These are phyloP conservation scores for Peromyscus nudipes DNA, from an alignment of 2,797 vertebrate species.

Conservation along the genomic window DNA sequence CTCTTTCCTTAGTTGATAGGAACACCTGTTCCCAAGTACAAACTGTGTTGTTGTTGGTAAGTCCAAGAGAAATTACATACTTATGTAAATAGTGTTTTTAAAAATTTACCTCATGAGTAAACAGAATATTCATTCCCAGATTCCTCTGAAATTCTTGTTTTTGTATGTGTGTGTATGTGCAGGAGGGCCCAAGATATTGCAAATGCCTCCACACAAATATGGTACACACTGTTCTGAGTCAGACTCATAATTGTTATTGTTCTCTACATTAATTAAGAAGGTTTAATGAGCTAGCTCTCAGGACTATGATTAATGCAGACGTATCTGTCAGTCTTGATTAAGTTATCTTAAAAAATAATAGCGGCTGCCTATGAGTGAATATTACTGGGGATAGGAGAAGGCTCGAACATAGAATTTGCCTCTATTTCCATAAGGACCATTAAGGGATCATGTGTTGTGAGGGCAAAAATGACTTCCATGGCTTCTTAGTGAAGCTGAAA, in stretches of 20 bases:
- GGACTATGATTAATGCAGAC: conserved; percentile 66
- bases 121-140: not conserved
- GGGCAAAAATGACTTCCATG: not conserved
- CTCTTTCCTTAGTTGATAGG: conserved; percentile 17
- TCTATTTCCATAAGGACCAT: conserved; percentile 21
- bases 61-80: not conserved
- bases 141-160: not conserved
- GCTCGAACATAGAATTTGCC: conserved; percentile 36
- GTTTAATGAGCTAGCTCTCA: conserved; percentile 63
- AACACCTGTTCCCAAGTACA: not conserved
- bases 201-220: not conserved
- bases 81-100: not conserved
- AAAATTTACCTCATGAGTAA: not conserved
- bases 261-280: conserved; percentile 71
- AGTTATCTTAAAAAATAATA: conserved; percentile 30
- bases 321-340: conserved; percentile 36
- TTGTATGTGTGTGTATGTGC: not conserved
- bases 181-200: not conserved
- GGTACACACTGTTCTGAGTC: not conserved
- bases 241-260: conserved; percentile 39
- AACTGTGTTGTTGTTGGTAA: not conserved
- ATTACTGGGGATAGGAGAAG: not conserved
- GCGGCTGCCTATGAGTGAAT: not conserved
- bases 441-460: not conserved
- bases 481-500: not conserved